Base-by-base conservation (phyloP, 2,113 vertebrate genomes). In the Lates calcarifer region DNA sequence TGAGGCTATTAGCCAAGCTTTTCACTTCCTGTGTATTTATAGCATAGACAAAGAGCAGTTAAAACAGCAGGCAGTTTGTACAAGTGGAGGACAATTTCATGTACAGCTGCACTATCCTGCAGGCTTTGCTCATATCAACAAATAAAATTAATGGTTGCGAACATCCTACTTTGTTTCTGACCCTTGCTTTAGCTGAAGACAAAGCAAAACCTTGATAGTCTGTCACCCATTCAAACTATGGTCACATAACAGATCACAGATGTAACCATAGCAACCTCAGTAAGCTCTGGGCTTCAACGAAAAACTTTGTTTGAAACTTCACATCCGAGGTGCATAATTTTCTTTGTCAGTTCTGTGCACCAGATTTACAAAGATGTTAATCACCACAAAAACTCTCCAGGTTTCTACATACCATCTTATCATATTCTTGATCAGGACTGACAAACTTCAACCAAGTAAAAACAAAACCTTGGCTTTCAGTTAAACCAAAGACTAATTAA, bases 1-100 rank as follows among this genome's bases (percentile, higher is more conserved):
- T 83, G 58, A 90, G 84, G 77, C 82, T 60, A 91, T 91, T 91
- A 94, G 63, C 74, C 31, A 79, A 82, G 87, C 91, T 93, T 94
- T 93, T 91, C 90, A 88, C 92, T 88, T 89, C 75, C 76, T 74
- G 81, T 41, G 64, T 92, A 94, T 92, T 93, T 90, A 90, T 88
- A 94, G 87, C 47, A 69, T 75, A 75, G 71, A 81, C 71, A 67
- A 88, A 83, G 78, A 77, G 68, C 57, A 35, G 83, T 86, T 83
- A 66, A 75, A 89, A 85, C 60, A 75, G 85, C 60, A 31, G 22
- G 35, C 79, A 63, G 83, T 47, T 63, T 64, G 65, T 77, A 70
- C 79, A 17, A 69, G 56, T 60, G 24, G 51, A 73, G 10, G 2
- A 66, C n/a, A 6, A 13, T 43, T 76, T 82, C 55, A 57, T 64